phyloP scores from a whole-genome alignment of 2,797 vertebrate species.

The Urophycis tenuis region DNA sequence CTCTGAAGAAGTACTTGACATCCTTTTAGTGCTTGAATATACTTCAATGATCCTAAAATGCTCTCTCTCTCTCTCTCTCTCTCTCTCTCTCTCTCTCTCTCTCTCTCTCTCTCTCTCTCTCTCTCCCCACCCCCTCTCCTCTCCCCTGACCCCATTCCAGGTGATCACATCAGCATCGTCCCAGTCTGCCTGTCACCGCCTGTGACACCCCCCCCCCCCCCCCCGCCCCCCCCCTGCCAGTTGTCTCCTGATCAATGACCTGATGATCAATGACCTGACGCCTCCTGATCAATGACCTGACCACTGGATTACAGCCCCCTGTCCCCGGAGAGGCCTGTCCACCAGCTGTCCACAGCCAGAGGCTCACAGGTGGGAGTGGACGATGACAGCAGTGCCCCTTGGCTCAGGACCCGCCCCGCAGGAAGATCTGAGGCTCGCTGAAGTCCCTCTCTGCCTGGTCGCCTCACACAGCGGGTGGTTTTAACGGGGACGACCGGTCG shows the following conservation, averaged over 20 bases:
- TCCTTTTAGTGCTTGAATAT: background rate
- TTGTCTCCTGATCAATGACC: too few species aligned
- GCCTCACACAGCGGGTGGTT: background rate
- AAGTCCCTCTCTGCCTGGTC: background rate
- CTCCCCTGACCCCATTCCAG: conserved; percentile 42
- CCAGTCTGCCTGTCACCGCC: conserved; percentile 11
- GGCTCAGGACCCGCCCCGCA: background rate
- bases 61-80: background rate
- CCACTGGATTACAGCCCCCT: conserved; percentile 45
- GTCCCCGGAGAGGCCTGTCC: conserved; percentile 32
- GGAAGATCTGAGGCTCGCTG: background rate
- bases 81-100: conserved; percentile 39
- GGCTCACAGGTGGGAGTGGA: background rate
- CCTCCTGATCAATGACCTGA: conserved; percentile 30
- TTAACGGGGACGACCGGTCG: background rate
- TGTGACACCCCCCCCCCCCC: too few species aligned
- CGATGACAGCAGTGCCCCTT: background rate
- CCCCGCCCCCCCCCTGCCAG: background rate
- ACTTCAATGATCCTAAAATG: background rate
- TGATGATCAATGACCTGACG: conserved; percentile 5
- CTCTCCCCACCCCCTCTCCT: conserved; percentile 30
- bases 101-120: conserved; percentile 29
- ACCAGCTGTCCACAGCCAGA: conserved; percentile 27
- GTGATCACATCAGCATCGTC: conserved; percentile 47
- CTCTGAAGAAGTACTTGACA: background rate